A percentile compares a stretch with the other conserved stretches of the same genome.
These are phyloP conservation scores for Scaptomyza hsui DNA, from an alignment of 1,140 invertebrate genomes.

Conservation along the genomic window DNA sequence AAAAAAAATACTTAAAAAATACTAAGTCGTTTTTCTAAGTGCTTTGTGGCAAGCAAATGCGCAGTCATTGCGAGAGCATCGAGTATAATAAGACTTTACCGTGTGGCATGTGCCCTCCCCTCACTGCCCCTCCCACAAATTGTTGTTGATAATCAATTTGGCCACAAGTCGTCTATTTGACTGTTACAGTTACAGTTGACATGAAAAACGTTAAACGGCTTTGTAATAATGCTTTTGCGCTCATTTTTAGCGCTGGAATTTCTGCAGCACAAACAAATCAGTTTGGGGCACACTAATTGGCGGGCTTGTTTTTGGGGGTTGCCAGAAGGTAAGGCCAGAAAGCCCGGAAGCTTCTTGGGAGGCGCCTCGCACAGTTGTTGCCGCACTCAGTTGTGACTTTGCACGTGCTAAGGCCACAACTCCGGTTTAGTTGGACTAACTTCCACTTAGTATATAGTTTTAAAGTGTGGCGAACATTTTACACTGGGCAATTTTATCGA, in stretches of 20 bases:
- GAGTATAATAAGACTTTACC: conserved; percentile 40
- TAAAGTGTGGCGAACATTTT: conserved; percentile 28
- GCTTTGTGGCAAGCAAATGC: conserved; percentile 53
- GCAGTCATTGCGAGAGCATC: conserved; percentile 47
- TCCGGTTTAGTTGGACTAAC: conserved; percentile 10
- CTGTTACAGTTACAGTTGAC: conserved; percentile 13
- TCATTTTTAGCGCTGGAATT: background rate
- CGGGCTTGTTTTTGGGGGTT: conserved; percentile 35
- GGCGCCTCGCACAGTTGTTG: conserved; percentile 54
- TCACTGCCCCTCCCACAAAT: background rate
- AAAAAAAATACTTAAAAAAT: background rate
- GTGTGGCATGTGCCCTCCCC: background rate
- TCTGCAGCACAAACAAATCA: conserved; percentile 53
- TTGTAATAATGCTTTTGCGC: conserved; percentile 18
- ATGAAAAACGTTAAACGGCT: conserved; percentile 26
- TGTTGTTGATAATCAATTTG: conserved; percentile 76
- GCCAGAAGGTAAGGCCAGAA: background rate
- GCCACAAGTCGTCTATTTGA: conserved; percentile 28
- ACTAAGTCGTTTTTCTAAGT: background rate
- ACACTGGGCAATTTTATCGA: conserved; percentile 67
- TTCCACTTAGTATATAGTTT: conserved; percentile 35
- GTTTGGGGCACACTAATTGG: conserved; percentile 62
- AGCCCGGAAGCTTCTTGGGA: background rate
- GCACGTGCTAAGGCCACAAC: conserved; percentile 60
- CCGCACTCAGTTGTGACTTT: conserved; percentile 51